Evolutionary conservation across 2,797 vertebrate species (phyloP), one percentile per base, ranked within the genome.

Genomic region (Galaxias olidus): DNA sequence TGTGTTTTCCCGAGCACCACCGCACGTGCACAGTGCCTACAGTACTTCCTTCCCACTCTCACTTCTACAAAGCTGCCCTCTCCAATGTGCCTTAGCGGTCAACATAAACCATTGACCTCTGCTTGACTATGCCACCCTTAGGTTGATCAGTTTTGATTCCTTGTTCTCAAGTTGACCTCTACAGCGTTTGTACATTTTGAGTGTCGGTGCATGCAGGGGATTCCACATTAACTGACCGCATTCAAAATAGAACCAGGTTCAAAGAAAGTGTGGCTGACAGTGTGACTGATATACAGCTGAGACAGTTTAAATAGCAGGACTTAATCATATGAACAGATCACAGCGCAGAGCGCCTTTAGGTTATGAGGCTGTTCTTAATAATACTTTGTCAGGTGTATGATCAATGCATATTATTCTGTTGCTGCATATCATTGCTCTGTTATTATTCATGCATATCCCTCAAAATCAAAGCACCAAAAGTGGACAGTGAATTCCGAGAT

Each of bases 21-120:
- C 44, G 9, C 80, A 19, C 75, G 73, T 89, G 84, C 89, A 84
- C 89, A 75, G 83, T 76, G 40, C 67, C 80, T 48, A 59, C 57
- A 86, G 55, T 84, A 88, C 79, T 79, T 86, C 90, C 89, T 92
- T 92, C 91, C 90, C 84, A 89, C 88, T 93, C 90, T 93, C 91
- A 92, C 91, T 92, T 93, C 91, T 92, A 92, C 40, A 92, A 91
- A 92, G 90, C 80, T 77, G 75, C 61, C 62, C 59, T 65, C 45
- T 46, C 18, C 44, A 50, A 54, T 18, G 59, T n/a, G 30, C 61
- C 65, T 18, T 49, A 17, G 42, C 58, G 69, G 59, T 75, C 69
- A 58, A 19, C 43, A 18, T 58, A 59, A 72, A 60, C 46, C 62
- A 15, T 17, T 66, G 68, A 72, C 62, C 58, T 18, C 20, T 2